Base-by-base conservation (phyloP, 1,140 invertebrate species). In the Drosophila rufa region DNA sequence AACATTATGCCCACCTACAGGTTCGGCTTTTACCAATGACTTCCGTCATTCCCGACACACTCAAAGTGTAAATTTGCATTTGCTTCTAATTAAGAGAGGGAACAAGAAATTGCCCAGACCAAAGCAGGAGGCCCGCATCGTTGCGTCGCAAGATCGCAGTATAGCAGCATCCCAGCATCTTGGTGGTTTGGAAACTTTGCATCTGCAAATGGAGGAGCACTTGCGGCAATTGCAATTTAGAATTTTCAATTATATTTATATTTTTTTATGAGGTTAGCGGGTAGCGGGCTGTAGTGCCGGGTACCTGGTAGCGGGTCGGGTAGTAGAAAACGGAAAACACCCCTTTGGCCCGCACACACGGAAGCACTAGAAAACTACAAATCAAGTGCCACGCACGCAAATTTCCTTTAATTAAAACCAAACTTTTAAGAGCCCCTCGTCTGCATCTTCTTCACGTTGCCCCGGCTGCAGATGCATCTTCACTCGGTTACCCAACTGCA, bases 371-470 rank as follows among this genome's bases (percentile, higher is more conserved):
- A 61, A 77, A 74, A 89, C 83, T 87, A 89, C 84, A 87, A 87
- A 89, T 87, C 83, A 87, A 87, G 83, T 89, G 83, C 73, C 83
- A 84, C 65, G 83, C 83, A 87, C 84, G 84, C 76, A 87, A 87
- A 87, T 87, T 87, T 87, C 84, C 83, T 80, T 87, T 87, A 87
- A 87, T 87, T 87, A 87, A 87, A 87, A 87, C 84, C 82, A 80
- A 87, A 87, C 83, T 87, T 87, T 89, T 89, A 80, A 87, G 84
- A 83, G 76, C 71, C 78, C 67, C 50, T 84, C 51, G 64, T 62
- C 76, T 58, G 64, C 62, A 47, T 66, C 65, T 45, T 48, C 48
- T 30, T 45, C 47, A 46, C 19, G 30, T 33, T 9, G 6, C 15
- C 47, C n/a, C 58, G 38, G 19, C 66, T 65, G 43, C 67, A 73